Percentiles rank a stretch among this genome's conserved stretches.
These are phyloP conservation scores for Burhinus oedicnemus DNA, from an alignment of 2,113 vertebrate genomes.

Conservation along the genomic window DNA sequence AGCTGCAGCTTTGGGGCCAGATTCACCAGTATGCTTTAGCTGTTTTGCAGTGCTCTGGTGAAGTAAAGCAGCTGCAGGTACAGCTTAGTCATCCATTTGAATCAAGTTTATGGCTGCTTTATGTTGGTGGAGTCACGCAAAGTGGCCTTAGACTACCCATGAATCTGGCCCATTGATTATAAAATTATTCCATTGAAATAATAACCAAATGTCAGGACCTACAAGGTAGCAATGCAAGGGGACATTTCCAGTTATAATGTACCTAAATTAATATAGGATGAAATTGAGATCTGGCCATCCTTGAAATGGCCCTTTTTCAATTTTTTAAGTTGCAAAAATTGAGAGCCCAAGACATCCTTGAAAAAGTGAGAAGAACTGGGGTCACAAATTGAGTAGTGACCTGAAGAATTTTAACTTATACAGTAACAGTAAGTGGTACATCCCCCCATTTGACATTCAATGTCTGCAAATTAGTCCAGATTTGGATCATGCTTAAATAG, in stretches of 20 bases:
- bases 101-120: slow-evolving; percentile 2
- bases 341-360: not conserved
- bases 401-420: not conserved
- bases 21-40: not conserved
- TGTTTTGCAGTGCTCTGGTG: not conserved
- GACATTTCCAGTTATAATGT: not conserved
- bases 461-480: not conserved
- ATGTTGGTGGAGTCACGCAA: not conserved
- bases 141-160: not conserved
- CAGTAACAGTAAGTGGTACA: not conserved
- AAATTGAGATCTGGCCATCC: not conserved
- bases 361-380: not conserved
- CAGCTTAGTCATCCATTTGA: not conserved
- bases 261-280: not conserved
- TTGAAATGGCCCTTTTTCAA: not conserved
- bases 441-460: not conserved
- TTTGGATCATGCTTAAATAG: not conserved
- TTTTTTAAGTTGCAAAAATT: not conserved
- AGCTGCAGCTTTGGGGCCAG: not conserved
- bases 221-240: not conserved
- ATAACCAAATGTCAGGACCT: not conserved
- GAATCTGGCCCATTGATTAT: not conserved
- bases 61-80: not conserved
- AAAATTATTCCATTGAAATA: not conserved
- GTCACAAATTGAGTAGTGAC: not conserved